Percentiles rank a stretch among this genome's conserved stretches.
Evolutionary conservation across 2,797 vertebrate species (phyloP).

Genomic region (Liasis olivaceus): DNA sequence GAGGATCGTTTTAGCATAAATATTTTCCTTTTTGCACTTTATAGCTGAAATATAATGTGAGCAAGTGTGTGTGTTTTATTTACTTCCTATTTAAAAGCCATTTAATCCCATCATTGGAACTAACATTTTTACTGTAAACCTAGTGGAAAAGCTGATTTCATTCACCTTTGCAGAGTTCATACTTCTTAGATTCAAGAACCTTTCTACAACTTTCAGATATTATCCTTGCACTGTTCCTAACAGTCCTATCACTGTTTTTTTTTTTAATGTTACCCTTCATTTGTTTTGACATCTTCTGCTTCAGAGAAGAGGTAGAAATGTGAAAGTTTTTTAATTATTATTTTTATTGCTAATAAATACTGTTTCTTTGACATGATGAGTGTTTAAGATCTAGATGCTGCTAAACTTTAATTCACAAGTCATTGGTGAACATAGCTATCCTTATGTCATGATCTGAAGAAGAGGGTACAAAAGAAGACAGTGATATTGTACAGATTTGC

Average conservation of each 20-base stretch:
- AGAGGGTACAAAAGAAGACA: not conserved
- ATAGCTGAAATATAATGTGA: slow-evolving; percentile 1
- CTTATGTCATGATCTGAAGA: not conserved
- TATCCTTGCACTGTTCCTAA: slow-evolving; percentile 38
- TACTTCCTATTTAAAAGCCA: slow-evolving; percentile 33
- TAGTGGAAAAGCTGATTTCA: slow-evolving; percentile 36
- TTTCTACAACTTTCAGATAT: slow-evolving; percentile 49
- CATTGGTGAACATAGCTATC: slow-evolving; percentile 3
- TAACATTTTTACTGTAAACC: not conserved
- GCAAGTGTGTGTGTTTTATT: not conserved
- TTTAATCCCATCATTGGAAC: slow-evolving; percentile 40
- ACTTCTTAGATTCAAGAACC: slow-evolving; percentile 39
- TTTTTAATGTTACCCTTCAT: slow-evolving; percentile 19
- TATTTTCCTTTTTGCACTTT: slow-evolving; percentile 5
- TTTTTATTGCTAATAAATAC: slow-evolving; percentile 43
- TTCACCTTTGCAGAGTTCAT: slow-evolving; percentile 37
- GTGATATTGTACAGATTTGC: not conserved
- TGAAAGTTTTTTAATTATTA: slow-evolving; percentile 23
- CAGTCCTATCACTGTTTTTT: slow-evolving; percentile 23
- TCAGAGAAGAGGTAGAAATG: slow-evolving; percentile 24
- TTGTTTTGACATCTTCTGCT: slow-evolving; percentile 29
- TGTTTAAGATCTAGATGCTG: not conserved
- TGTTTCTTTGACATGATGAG: slow-evolving; percentile 35
- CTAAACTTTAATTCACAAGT: not conserved
- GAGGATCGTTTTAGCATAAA: not conserved